Evolutionary conservation across 2,888 invertebrate genomes (phyloP), one percentile per base, ranked within the genome.

Genomic region (Boloria selene): DNA sequence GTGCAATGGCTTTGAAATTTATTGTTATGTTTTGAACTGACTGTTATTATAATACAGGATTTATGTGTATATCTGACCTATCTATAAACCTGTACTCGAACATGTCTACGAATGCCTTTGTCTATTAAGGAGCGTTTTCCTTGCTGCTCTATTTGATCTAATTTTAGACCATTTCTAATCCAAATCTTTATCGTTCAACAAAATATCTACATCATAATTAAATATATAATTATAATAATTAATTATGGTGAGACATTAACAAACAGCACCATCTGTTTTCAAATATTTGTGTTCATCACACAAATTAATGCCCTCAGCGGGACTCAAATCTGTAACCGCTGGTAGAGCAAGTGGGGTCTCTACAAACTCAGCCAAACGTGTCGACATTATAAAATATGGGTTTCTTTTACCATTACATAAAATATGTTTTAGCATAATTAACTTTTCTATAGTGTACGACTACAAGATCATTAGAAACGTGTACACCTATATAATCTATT

Each of bases 1-100:
- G 61, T 65, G 62, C 65, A 65, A 63, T 70, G 58, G 49, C 59
- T 67, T 69, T 62, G 18, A 53, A 65, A 70, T 67, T 65, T 65
- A 65, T 65, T 64, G 53, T 60, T 65, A 64, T 66, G 64, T 64
- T 65, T 64, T 67, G 60, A 51, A 52, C 49, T 54, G 60, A 65
- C 67, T 65, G 53, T 65, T 65, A 67, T 65, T 60, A 65, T 67
- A 49, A 55, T 56, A 67, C 53, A 67, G 64, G 50, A 70, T 67
- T 64, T 70, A 67, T 69, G 53, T 62, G 31, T 54, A 65, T 62
- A 54, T 62, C 38, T 52, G 54, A 61, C 17, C 53, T 65, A 61
- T 54, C 65, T 64, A 64, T 16, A 45, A 22, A 58, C 62, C 49
- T 49, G 62, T 62, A 49, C 17, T 53, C 45, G 44, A 58, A 65